phyloP scores from a whole-genome alignment of 2,888 invertebrate species.

The Asteroscopus sphinx region DNA sequence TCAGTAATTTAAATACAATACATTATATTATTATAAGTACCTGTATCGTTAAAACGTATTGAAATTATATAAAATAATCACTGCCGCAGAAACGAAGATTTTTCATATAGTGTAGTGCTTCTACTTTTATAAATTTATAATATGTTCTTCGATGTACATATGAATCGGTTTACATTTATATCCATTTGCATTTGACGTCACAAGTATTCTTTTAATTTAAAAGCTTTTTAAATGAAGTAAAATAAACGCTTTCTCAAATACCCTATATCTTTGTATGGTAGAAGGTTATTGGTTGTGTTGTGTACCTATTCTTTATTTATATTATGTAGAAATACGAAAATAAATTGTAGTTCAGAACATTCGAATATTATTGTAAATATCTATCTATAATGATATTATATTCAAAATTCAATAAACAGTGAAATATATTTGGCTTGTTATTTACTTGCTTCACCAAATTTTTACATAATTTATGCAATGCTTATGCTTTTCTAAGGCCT shows the following conservation, averaged over 20 bases:
- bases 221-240: slow-evolving; percentile 42
- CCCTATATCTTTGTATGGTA: slow-evolving; percentile 45
- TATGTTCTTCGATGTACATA: slow-evolving; percentile 50
- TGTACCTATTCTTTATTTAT: slow-evolving; percentile 77
- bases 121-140: slow-evolving; percentile 59
- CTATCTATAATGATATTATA: slow-evolving; percentile 79
- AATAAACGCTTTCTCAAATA: slow-evolving; percentile 40
- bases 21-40: slow-evolving; percentile 38
- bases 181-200: slow-evolving; percentile 33
- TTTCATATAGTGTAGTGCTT: slow-evolving; percentile 56
- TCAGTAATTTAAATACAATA: slow-evolving; percentile 47
- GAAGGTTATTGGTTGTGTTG: slow-evolving; percentile 79
- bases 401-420: slow-evolving; percentile 84
- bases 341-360: slow-evolving; percentile 75
- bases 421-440: slow-evolving; percentile 65
- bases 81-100: slow-evolving; percentile 72
- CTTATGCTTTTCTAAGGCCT: not conserved
- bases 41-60: slow-evolving; percentile 42
- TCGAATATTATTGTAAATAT: slow-evolving; percentile 83
- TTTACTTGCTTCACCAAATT: slow-evolving; percentile 48
- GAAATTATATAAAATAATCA: slow-evolving; percentile 55
- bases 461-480: slow-evolving; percentile 1
- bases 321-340: slow-evolving; percentile 69
- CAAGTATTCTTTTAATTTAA: slow-evolving; percentile 41
- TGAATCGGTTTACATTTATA: slow-evolving; percentile 15